Evolutionary conservation across 2,113 vertebrate genomes (phyloP), one percentile per base, ranked within the genome.

Genomic region (Sitta europaea): DNA sequence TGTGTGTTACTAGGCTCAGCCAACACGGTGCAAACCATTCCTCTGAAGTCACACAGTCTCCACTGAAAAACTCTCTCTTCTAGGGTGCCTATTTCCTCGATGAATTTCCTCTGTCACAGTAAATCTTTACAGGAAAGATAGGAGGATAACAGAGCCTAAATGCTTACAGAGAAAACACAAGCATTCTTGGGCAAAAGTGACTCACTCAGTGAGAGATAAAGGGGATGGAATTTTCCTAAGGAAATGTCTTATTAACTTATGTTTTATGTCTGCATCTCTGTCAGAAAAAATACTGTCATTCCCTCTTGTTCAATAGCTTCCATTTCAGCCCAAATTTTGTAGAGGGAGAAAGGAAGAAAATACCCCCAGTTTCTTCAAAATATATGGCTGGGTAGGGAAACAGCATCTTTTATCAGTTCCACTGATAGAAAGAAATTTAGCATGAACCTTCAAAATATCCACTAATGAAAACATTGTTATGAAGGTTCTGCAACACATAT

Each of bases 141-240:
- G 1, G 33, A 89, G 70, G 75, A 95, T 88, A 92, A 79, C 20
- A 70, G 74, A 65, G 22, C 24, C 43, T 70, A 75, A 87, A 92
- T 72, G 70, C 90, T 94, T 90, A 45, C 67, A 95, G 59, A 92
- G 88, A 88, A 95, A 96, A 94, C 71, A 92, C 54, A 91, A 95
- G 83, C 63, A 79, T 72, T 92, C 78, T 91, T 89, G 31, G 82
- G 74, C 59, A 87, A 76, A 82, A 94, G 70, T 97, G 90, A 96
- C 77, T 96, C 94, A 91, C 20, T 74, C 55, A 72, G 27, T 38
- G 48, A 86, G 62, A 95, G 94, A 97, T 96, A 96, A 94, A 96
- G 43, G 24, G 43, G 12, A 20, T 95, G 94, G 86, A 96, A 94
- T 97, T 96, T 95, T 96, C 96, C 95, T 51, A 90, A 86, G 94